Evolutionary conservation across 2,797 vertebrate species (phyloP), one percentile per base, ranked within the genome.

Genomic region (Enteromius paludinosus): DNA sequence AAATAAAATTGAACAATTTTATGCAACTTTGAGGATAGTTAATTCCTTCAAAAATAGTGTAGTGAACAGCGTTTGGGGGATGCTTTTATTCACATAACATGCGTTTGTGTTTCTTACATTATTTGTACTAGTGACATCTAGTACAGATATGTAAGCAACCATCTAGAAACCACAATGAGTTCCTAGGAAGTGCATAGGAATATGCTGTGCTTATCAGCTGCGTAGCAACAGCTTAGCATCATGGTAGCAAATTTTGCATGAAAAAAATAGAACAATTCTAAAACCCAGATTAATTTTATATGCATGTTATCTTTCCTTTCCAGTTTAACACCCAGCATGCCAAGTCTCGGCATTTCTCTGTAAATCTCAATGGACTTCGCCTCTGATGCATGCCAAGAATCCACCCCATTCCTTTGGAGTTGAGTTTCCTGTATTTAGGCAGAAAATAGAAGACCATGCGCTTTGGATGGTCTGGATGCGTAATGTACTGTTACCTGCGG

Each of bases 401-500:
- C n/a, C 10, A 69, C 49, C 33, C 49, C 10, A 28, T 30, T 71
- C 23, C 18, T 35, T 69, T 10, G 38, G 65, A 17, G 35, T 23
- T 59, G 10, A 47, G 18, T 61, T 61, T 71, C 38, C 66, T 70
- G 14, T 54, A 47, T 71, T 71, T 33, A 71, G 41, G 54, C 41
- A 25, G 41, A 64, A 9, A 66, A 33, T 5, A 56, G 30, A 69
- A 79, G 15, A 69, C 18, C 9, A 43, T 54, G 28, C 17, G 28
- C 43, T 52, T 28, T 28, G 9, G 41, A 72, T 64, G 45, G 47
- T 28, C 61, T 56, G 71, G 30, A 88, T 82, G 84, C 82, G 84
- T 89, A 92, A 83, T 82, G 75, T 49, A 35, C 25, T 35, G 83
- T 89, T 59, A 85, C 87, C 81, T 15, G 83, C 59, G 86, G 86